A percentile compares a stretch with the other conserved stretches of the same genome.
These are phyloP conservation scores for Conus betulinus DNA, from an alignment of 1,140 invertebrate genomes.

Conservation along the genomic window DNA sequence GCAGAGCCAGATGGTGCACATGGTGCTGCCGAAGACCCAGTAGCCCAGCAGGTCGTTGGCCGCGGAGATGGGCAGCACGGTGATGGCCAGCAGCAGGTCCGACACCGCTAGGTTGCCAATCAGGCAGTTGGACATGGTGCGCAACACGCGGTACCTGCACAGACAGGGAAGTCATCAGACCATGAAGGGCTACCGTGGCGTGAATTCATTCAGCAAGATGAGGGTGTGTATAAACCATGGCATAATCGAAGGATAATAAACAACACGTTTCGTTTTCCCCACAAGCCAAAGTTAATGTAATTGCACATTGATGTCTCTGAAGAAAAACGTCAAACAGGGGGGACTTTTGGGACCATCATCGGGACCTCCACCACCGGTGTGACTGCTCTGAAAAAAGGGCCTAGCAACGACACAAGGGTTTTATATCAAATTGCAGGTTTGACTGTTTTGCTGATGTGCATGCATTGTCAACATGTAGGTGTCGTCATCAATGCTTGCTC, in stretches of 20 bases:
- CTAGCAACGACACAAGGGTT: no score
- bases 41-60: conserved; percentile 72
- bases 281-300: no score
- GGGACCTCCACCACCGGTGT: no score
- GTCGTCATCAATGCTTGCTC: no score
- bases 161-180: not conserved
- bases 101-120: conserved; percentile 76
- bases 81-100: conserved; percentile 73
- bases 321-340: not conserved
- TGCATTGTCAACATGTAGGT: no score
- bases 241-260: not conserved
- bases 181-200: not conserved
- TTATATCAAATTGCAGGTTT: no score
- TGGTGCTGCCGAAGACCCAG: conserved; percentile 74
- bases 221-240: not conserved
- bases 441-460: no score
- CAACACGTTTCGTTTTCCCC: not conserved
- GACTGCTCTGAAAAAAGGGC: no score
- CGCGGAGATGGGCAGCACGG: conserved; percentile 73
- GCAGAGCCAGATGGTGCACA: conserved; percentile 71
- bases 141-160: conserved; percentile 67
- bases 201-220: not conserved
- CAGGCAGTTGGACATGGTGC: conserved; percentile 75
- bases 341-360: not conserved
- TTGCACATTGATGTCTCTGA: no score